A percentile compares a stretch with the other conserved stretches of the same genome.
phyloP scores from a whole-genome alignment of 2,888 invertebrate species.

The Ectemnius cavifrons region DNA sequence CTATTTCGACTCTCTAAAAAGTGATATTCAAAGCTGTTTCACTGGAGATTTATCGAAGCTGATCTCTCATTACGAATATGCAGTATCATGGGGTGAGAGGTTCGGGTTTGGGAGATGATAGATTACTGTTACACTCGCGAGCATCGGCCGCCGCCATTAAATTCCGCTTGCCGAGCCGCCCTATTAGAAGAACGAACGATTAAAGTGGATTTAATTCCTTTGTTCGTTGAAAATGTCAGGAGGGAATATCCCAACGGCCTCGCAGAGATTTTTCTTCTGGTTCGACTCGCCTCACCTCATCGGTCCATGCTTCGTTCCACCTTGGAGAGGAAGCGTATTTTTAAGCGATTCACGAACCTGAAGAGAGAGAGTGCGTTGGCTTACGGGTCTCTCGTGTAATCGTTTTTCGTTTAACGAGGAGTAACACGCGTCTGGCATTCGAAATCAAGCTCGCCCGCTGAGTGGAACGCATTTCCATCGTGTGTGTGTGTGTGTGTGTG shows the following conservation, averaged over 20 bases:
- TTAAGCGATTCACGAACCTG: slow-evolving; percentile 20
- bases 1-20: too few relatives aligned
- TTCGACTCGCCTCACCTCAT: background rate
- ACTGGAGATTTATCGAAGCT: slow-evolving; percentile 27
- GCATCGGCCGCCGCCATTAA: slow-evolving; percentile 12
- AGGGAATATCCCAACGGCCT: background rate
- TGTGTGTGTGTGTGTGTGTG: slow-evolving; percentile 9
- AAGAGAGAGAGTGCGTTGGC: slow-evolving; percentile 25
- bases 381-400: slow-evolving; percentile 38
- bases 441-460: slow-evolving; percentile 36
- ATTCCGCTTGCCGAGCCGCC: slow-evolving; percentile 2
- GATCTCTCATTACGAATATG: slow-evolving; percentile 23
- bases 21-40: background rate
- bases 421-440: slow-evolving; percentile 47
- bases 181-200: slow-evolving; percentile 26
- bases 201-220: slow-evolving; percentile 33
- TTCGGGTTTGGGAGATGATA: slow-evolving; percentile 13
- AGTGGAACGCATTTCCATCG: slow-evolving; percentile 52
- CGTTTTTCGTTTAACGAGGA: slow-evolving; percentile 55
- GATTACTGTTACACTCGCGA: slow-evolving; percentile 18
- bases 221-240: slow-evolving; percentile 10
- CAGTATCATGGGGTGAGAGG: slow-evolving; percentile 12
- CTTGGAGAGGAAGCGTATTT: slow-evolving; percentile 5
- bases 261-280: background rate
- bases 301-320: slow-evolving; percentile 17